Conservation (phyloP, 2,113 vertebrate genomes). For the Megaceryle torquata region DNA sequence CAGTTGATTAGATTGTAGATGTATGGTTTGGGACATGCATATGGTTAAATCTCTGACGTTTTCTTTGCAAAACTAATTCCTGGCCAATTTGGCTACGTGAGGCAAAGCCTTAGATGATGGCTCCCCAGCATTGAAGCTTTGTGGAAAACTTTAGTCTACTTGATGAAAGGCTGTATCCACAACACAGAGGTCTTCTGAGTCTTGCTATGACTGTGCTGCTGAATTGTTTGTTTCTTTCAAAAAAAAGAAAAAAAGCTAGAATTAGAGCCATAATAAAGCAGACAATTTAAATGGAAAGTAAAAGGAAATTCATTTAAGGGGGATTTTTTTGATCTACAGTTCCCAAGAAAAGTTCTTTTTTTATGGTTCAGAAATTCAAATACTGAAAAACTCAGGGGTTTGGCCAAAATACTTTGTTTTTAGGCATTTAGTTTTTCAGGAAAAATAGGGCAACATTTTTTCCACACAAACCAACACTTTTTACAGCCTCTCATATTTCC, state of each 20-base stretch:
- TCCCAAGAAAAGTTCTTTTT: not conserved
- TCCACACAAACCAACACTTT: constrained; percentile 19
- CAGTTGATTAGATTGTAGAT: not conserved
- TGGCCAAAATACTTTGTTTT: constrained; percentile 9
- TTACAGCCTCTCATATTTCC: constrained; percentile 35
- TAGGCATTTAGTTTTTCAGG: constrained; percentile 22
- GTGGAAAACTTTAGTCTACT: constrained; percentile 19
- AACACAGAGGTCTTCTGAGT: not conserved
- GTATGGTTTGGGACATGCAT: not conserved
- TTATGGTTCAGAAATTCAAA: constrained; percentile 1
- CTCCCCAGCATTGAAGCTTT: not conserved
- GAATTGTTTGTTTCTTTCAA: not conserved
- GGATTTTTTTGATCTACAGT: not conserved
- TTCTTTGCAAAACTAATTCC: constrained; percentile 19
- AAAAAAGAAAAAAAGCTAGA: not conserved
- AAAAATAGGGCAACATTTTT: constrained; percentile 28
- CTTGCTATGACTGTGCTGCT: not conserved
- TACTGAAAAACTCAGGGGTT: not conserved
- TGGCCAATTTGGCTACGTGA: not conserved
- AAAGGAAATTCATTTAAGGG: constrained; percentile 23
- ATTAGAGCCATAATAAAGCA: not conserved
- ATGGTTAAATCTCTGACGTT: not conserved
- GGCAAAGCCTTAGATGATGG: not conserved
- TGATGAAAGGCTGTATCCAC: constrained; percentile 32
- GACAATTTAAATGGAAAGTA: constrained; percentile 11